Evolutionary conservation across 2,797 vertebrate species (phyloP).

Genomic region (Hemitrygon akajei): DNA sequence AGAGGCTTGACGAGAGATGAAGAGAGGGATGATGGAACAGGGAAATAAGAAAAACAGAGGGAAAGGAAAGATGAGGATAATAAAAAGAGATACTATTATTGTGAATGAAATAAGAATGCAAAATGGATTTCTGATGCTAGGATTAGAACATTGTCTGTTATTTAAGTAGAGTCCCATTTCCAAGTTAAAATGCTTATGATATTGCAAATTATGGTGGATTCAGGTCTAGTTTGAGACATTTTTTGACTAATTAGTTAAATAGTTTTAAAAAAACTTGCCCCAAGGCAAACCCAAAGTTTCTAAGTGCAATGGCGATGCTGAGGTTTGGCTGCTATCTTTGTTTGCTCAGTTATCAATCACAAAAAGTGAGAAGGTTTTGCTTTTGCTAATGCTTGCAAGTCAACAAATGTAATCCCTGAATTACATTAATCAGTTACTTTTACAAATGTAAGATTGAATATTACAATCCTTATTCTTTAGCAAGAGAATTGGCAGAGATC

Average conservation of each 20-base stretch:
- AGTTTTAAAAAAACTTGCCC: not conserved
- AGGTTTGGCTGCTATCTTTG: not conserved
- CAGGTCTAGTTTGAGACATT: no score
- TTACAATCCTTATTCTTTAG: no score
- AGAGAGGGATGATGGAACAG: no score
- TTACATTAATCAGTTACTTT: no score
- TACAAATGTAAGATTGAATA: no score
- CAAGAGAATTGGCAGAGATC: not conserved
- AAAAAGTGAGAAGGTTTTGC: not conserved
- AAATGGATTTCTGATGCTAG: not conserved
- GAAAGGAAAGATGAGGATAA: not conserved
- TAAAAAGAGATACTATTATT: not conserved
- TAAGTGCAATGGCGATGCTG: not conserved
- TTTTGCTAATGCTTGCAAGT: not conserved
- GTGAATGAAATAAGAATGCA: not conserved
- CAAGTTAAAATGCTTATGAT: no score
- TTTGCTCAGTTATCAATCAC: not conserved
- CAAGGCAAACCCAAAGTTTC: not conserved
- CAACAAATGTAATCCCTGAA: no score
- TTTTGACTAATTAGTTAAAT: not conserved
- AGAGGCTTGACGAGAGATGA: no score
- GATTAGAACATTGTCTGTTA: no score
- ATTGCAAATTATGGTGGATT: not conserved
- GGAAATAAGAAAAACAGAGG: no score
- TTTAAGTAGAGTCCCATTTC: no score